Percentiles rank a stretch among this genome's conserved stretches.
These are phyloP conservation scores for Oceanodroma leucorhoa DNA, from an alignment of 2,797 vertebrate genomes.

Conservation along the genomic window DNA sequence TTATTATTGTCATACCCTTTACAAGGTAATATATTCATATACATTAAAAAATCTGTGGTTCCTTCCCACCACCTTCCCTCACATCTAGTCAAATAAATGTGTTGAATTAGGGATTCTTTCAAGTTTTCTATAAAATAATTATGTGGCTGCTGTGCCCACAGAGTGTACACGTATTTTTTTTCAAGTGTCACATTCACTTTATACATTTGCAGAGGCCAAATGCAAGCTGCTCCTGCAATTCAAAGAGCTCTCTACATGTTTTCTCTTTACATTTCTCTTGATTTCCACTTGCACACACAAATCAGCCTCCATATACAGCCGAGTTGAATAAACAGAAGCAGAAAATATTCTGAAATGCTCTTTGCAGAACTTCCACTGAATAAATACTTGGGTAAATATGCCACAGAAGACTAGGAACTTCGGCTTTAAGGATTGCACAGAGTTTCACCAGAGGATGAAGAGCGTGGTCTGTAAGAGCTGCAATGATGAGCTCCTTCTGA, in stretches of 20 bases:
- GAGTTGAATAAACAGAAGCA: background rate
- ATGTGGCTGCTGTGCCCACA: background rate
- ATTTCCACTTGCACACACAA: background rate
- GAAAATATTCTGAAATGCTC: background rate
- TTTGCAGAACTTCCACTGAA: background rate
- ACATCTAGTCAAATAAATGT: background rate
- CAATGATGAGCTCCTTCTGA: background rate
- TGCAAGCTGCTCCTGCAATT: background rate
- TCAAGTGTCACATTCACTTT: background rate
- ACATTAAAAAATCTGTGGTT: background rate
- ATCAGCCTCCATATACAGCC: no score
- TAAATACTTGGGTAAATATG: background rate
- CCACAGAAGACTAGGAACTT: background rate
- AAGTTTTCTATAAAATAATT: background rate
- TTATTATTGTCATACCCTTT: background rate
- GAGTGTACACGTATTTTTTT: background rate
- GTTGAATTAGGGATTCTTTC: background rate
- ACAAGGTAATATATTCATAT: background rate
- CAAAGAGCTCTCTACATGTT: background rate
- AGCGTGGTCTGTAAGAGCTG: rapidly evolving
- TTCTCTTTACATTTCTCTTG: background rate
- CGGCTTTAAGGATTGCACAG: background rate
- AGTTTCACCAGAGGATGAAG: background rate
- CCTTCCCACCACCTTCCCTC: background rate
- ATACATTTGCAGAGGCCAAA: background rate